Evolutionary conservation across 2,888 invertebrate species (phyloP).

Genomic region (Sarcophaga carnaria): DNA sequence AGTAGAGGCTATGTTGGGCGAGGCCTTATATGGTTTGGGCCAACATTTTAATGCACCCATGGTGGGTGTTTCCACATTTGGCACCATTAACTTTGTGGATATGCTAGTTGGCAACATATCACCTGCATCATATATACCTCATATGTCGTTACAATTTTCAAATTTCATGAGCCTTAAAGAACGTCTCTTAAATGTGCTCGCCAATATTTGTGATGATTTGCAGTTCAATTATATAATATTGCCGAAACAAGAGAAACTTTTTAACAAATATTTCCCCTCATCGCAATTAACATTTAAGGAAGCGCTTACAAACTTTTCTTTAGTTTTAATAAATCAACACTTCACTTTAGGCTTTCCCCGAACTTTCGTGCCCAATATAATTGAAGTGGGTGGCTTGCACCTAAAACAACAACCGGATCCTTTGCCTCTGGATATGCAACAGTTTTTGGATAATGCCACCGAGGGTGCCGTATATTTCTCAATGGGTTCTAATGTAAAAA

Average conservation of each 20-base stretch:
- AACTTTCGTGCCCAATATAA: slow-evolving; percentile 79
- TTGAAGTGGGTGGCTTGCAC: slow-evolving; percentile 80
- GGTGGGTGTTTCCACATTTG: slow-evolving; percentile 72
- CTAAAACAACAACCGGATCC: slow-evolving; percentile 74
- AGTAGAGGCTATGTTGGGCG: slow-evolving; percentile 76
- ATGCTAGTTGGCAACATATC: slow-evolving; percentile 73
- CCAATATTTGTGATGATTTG: background rate
- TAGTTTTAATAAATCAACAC: slow-evolving; percentile 76
- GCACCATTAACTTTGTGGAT: slow-evolving; percentile 71
- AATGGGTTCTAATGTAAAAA: slow-evolving; percentile 80
- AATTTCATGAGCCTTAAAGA: slow-evolving; percentile 79
- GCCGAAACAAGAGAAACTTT: slow-evolving; percentile 74
- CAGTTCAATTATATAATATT: slow-evolving; percentile 66
- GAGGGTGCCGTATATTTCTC: slow-evolving; percentile 71
- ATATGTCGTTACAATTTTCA: slow-evolving; percentile 27
- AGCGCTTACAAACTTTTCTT: slow-evolving; percentile 73
- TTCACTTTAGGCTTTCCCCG: slow-evolving; percentile 74
- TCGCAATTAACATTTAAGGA: slow-evolving; percentile 71
- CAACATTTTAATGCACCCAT: slow-evolving; percentile 76
- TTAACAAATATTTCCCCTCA: slow-evolving; percentile 74
- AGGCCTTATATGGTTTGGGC: slow-evolving; percentile 77
- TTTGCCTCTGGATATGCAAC: slow-evolving; percentile 77
- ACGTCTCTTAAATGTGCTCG: slow-evolving; percentile 74
- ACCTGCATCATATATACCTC: slow-evolving; percentile 77
- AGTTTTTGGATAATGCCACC: slow-evolving; percentile 79